These are phyloP conservation scores for Echinometra lucunter DNA, from an alignment of 53 echinoderm and acorn worm species.

Conservation along the genomic window DNA sequence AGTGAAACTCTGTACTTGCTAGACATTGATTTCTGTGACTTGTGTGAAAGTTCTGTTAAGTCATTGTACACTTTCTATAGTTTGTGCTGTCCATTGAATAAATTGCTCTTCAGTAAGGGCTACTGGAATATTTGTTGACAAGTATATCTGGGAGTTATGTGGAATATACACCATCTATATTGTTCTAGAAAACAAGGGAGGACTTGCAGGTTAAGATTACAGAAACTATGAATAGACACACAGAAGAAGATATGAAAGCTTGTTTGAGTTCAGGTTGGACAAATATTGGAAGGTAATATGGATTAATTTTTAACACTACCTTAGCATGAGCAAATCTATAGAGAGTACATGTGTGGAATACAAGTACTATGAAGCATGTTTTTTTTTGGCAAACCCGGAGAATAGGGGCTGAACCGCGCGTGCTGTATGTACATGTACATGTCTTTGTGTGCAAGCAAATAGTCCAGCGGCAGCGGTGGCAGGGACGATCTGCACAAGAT, in stretches of 20 bases:
- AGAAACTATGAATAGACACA: constrained; percentile 64
- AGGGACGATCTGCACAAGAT: no score
- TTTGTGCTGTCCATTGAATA: background rate
- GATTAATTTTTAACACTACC: background rate
- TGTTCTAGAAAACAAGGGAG: constrained; percentile 4
- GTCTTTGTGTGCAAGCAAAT: no score
- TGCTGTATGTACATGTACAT: no score
- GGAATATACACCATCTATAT: constrained; percentile 17
- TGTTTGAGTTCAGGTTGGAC: constrained; percentile 57
- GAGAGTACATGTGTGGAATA: no score
- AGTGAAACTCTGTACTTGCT: constrained; percentile 13
- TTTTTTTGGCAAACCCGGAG: no score
- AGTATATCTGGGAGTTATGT: constrained; percentile 27
- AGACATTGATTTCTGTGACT: background rate
- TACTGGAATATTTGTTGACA: background rate
- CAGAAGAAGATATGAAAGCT: constrained; percentile 59
- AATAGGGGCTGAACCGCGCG: no score
- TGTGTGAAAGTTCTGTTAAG: background rate
- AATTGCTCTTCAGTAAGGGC: background rate
- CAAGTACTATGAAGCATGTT: no score
- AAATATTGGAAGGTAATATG: constrained; percentile 48
- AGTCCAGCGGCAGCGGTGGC: no score
- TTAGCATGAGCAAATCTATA: background rate
- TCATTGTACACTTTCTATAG: background rate
- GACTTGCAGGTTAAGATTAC: background rate